Percentiles rank a stretch among this genome's conserved stretches.
Evolutionary conservation across 2,113 vertebrate genomes (phyloP).

Genomic region (Girardinichthys multiradiatus): DNA sequence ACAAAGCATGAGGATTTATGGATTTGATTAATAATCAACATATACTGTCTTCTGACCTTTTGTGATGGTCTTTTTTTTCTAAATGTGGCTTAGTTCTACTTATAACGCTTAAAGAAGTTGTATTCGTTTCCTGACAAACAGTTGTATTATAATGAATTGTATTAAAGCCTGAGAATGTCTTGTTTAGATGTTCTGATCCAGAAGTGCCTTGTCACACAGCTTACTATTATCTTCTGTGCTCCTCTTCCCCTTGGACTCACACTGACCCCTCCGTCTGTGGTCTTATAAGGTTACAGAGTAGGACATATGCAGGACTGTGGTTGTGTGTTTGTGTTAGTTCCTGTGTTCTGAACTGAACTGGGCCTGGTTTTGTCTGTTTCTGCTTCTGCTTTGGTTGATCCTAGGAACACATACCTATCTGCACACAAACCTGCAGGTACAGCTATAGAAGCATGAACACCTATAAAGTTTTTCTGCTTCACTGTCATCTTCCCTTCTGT

Average conservation of each 20-base stretch:
- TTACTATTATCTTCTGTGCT: slow-evolving; percentile 44
- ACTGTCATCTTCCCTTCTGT: slow-evolving; percentile 21
- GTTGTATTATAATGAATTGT: slow-evolving; percentile 23
- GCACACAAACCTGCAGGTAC: slow-evolving; percentile 20
- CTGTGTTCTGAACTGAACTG: slow-evolving; percentile 65
- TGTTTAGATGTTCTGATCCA: slow-evolving; percentile 67
- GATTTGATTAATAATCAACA: background rate
- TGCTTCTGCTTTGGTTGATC: slow-evolving; percentile 30
- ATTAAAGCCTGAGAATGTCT: slow-evolving; percentile 56
- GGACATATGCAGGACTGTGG: slow-evolving; percentile 12
- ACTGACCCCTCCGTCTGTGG: slow-evolving; percentile 27
- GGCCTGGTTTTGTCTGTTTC: slow-evolving; percentile 49
- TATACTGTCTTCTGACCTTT: background rate
- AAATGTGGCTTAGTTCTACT: background rate
- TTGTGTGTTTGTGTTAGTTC: slow-evolving; percentile 13
- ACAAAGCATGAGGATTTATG: background rate
- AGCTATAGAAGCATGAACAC: background rate
- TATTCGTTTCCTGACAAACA: background rate
- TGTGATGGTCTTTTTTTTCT: background rate
- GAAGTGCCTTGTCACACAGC: slow-evolving; percentile 52
- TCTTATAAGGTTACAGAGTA: slow-evolving; percentile 69
- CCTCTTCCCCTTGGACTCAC: slow-evolving; percentile 5
- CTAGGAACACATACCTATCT: slow-evolving; percentile 51
- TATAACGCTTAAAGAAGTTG: no score
- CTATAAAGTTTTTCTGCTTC: background rate